Evolutionary conservation across 1,140 invertebrate species (phyloP).

Genomic region (Brachionus angularis): DNA sequence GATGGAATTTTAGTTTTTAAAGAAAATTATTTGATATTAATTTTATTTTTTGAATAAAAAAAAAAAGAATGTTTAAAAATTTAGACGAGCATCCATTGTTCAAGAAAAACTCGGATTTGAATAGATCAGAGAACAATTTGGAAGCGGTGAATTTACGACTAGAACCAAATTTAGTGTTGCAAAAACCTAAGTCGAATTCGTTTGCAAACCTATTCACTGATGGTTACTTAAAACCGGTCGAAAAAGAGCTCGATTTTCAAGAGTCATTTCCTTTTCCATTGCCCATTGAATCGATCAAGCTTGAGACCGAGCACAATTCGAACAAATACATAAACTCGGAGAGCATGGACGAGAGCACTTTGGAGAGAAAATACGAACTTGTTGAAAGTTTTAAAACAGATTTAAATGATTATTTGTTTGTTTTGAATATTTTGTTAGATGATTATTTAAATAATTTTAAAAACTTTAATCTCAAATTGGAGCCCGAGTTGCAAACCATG

Average conservation of each 20-base stretch:
- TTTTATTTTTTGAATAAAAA: not conserved
- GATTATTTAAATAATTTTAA: not conserved
- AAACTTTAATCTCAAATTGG: not conserved
- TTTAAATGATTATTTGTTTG: not conserved
- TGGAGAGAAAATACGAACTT: not conserved
- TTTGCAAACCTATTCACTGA: no score
- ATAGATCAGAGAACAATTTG: not conserved
- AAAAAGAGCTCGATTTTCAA: no score
- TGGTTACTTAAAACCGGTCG: no score
- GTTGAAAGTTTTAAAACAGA: not conserved
- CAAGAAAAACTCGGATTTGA: not conserved
- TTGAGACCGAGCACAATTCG: no score
- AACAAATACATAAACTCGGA: no score
- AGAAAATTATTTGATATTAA: no score
- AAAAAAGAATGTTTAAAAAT: not conserved
- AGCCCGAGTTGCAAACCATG: not conserved
- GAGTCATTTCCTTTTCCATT: no score
- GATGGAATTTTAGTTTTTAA: no score
- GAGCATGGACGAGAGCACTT: not conserved
- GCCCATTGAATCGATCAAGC: no score
- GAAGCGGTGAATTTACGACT: not conserved
- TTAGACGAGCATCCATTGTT: constrained; percentile 3
- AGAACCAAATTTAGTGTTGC: not conserved
- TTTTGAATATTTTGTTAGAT: not conserved
- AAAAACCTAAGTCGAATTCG: not conserved